These are phyloP conservation scores for Notodromas monacha DNA, from an alignment of 2,888 invertebrate species.

Conservation along the genomic window DNA sequence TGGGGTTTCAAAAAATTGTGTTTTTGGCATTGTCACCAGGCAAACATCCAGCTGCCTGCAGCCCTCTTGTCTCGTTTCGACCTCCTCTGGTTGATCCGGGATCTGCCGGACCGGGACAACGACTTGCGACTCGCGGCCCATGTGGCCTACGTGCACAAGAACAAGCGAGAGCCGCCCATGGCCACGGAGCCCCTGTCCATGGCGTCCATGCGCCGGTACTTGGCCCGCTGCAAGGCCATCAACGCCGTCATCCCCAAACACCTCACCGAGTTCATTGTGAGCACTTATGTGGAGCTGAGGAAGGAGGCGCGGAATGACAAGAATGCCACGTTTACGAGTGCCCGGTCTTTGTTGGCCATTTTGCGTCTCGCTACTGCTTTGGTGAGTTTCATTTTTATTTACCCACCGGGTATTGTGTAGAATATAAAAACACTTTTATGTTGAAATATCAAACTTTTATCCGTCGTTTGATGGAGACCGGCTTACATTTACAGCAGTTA, in stretches of 20 bases:
- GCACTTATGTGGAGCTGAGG: conserved; percentile 25
- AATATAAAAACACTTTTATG: too few species aligned
- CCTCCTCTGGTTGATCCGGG: conserved; percentile 74
- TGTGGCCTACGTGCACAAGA: conserved; percentile 85
- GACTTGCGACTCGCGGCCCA: conserved; percentile 63
- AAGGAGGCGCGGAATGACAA: conserved; percentile 55
- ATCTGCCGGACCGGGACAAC: conserved; percentile 29
- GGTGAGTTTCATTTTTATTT: too few species aligned
- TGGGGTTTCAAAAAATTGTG: too few species aligned
- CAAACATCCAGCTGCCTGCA: conserved; percentile 89
- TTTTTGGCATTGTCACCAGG: too few species aligned
- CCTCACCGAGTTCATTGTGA: conserved; percentile 59
- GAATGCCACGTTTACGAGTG: conserved; percentile 50
- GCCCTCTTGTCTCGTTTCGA: conserved; percentile 86
- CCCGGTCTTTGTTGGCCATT: conserved; percentile 70
- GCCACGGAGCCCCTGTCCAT: conserved; percentile 46
- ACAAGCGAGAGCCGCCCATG: conserved; percentile 47
- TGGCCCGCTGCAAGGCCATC: conserved; percentile 58
- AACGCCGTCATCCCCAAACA: conserved; percentile 52
- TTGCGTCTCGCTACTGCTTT: conserved; percentile 68
- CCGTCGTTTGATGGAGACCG: too few species aligned
- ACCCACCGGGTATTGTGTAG: too few species aligned
- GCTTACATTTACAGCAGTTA: too few species aligned
- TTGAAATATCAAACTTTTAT: too few species aligned
- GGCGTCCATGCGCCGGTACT: conserved; percentile 70